These are phyloP conservation scores for Psophia crepitans DNA, from an alignment of 2,113 vertebrate genomes.

Conservation along the genomic window DNA sequence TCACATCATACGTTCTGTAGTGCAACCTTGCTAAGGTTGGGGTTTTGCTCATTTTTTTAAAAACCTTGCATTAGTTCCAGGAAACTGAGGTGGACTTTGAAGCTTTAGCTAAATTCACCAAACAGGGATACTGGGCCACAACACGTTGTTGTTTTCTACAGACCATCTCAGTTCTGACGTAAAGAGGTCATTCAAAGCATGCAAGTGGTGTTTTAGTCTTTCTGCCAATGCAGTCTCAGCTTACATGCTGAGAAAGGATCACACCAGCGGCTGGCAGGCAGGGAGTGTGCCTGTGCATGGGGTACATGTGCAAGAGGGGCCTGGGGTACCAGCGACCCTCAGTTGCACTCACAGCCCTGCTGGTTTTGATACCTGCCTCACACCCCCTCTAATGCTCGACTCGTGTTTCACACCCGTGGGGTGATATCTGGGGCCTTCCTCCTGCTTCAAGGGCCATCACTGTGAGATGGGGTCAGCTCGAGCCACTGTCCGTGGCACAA, in stretches of 20 bases:
- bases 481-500: not conserved
- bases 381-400: not conserved
- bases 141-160: not conserved
- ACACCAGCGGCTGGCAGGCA: not conserved
- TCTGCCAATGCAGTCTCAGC: not conserved
- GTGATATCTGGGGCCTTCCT: not conserved
- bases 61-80: not conserved
- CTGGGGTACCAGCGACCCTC: rapidly evolving
- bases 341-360: not conserved
- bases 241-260: rapidly evolving
- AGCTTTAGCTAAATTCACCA: not conserved
- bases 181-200: not conserved
- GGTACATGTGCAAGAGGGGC: not conserved
- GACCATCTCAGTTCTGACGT: rapidly evolving
- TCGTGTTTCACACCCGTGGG: rapidly evolving
- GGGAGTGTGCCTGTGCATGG: not conserved
- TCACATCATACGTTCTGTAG: not conserved
- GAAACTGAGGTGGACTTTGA: not conserved
- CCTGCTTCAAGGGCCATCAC: not conserved
- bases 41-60: not conserved
- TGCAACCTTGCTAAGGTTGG: not conserved
- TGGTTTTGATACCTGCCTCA: not conserved
- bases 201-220: not conserved
- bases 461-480: not conserved
- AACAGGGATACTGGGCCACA: not conserved